Evolutionary conservation across 1,140 invertebrate species (phyloP).

Genomic region (Globodera rostochiensis): DNA sequence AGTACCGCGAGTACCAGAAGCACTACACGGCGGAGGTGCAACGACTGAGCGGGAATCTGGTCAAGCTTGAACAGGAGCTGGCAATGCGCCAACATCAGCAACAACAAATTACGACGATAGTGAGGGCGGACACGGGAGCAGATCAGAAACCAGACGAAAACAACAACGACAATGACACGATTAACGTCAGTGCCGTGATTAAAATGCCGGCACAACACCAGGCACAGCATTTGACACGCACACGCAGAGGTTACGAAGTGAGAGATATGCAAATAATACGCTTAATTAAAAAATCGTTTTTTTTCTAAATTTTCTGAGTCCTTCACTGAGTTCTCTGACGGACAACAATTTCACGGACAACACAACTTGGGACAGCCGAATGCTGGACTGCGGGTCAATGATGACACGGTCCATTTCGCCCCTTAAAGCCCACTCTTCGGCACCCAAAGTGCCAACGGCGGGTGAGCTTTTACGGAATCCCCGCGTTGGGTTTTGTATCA

Average conservation of each 20-base stretch:
- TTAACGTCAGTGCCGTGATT: constrained; percentile 7
- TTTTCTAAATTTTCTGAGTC: not conserved
- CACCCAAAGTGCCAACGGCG: not conserved
- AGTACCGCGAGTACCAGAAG: constrained; percentile 61
- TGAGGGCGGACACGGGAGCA: constrained; percentile 15
- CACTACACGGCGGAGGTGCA: constrained; percentile 62
- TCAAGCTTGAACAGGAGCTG: constrained; percentile 49
- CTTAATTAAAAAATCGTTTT: too few relatives aligned
- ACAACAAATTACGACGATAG: constrained; percentile 53
- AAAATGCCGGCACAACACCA: not conserved
- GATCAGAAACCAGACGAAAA: constrained; percentile 6
- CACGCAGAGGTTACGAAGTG: constrained; percentile 19
- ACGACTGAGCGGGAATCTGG: constrained; percentile 54
- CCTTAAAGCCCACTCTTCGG: constrained; percentile 28
- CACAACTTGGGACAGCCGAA: constrained; percentile 52
- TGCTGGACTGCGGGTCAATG: constrained; percentile 37
- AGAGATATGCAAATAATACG: not conserved
- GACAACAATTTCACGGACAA: constrained; percentile 42
- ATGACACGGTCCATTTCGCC: constrained; percentile 52
- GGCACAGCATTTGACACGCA: constrained; percentile 11
- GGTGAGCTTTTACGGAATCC: not conserved
- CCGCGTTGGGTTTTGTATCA: too few relatives aligned
- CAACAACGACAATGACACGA: constrained; percentile 7
- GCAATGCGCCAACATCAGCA: constrained; percentile 40
- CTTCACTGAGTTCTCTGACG: constrained; percentile 29